Evolutionary conservation across 2,888 invertebrate species (phyloP), one percentile per base, ranked within the genome.

Genomic region (Xylophagus ater): DNA sequence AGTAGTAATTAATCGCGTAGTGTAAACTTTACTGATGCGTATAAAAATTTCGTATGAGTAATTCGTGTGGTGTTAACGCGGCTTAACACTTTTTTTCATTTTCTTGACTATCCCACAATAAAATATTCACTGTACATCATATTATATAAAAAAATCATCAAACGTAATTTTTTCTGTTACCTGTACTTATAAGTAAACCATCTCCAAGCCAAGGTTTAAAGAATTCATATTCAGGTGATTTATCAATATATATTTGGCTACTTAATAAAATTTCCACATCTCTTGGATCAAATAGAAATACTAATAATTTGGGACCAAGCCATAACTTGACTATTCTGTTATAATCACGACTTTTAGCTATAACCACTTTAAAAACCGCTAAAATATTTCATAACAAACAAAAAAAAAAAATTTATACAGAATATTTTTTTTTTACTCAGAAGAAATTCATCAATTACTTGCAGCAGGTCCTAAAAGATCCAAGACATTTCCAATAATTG

Each of bases 171-270:
- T 28, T 12, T 37, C 24, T 58, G 60, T 59, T 58, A 76, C 85
- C 85, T 48, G 80, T 78, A 51, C 84, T 84, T 54, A 85, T 84
- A 19, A 85, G 73, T 7, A 85, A 75, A 53, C 85, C 85, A 52
- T 85, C 74, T 56, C 85, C 85, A 42, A 86, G 73, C 85, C 85
- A 86, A 25, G 85, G 85, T 55, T 82, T 75, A 65, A 86, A 84
- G 67, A 84, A 81, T 51, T 74, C 70, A 62, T 85, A 85, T 54
- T 85, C 84, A 9, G 73, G 66, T 17, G 84, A 77, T 59, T 86
- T 86, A 65, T 85, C 84, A 48, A 86, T 81, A 60, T 82, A 78
- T 2, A 80, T 78, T 53, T 83, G 78, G 50, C 84, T 85, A 57
- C 83, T 80, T 14, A 86, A 70, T 49, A 85, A 74, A 34, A 83